These are phyloP conservation scores for Nebria ingens DNA, from an alignment of 1,140 invertebrate genomes.

Conservation along the genomic window DNA sequence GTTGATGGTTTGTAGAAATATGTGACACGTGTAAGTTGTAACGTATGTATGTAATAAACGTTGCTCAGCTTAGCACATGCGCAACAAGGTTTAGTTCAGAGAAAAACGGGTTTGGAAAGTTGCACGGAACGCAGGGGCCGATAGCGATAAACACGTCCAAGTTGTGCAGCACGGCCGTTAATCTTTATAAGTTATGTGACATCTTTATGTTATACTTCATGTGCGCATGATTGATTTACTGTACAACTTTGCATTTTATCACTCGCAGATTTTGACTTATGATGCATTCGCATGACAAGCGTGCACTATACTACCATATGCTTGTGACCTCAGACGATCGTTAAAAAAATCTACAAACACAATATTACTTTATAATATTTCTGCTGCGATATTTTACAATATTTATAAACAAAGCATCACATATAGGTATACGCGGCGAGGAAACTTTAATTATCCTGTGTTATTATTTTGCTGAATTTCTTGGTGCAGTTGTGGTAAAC, in stretches of 20 bases:
- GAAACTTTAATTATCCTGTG: no score
- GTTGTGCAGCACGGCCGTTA: slow-evolving; percentile 18
- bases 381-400: no score
- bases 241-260: slow-evolving; percentile 13
- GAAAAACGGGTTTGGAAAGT: slow-evolving; percentile 10
- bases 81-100: not conserved
- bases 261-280: slow-evolving; percentile 6
- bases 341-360: slow-evolving; percentile 1
- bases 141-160: slow-evolving; percentile 18
- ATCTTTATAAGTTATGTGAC: slow-evolving; percentile 22
- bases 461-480: no score
- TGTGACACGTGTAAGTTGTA: not conserved
- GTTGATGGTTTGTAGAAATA: no score
- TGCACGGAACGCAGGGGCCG: slow-evolving; percentile 6
- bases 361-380: no score
- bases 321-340: not conserved
- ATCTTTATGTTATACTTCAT: slow-evolving; percentile 24
- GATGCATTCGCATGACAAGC: slow-evolving; percentile 5
- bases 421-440: no score
- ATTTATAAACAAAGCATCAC: no score
- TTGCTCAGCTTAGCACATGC: no score
- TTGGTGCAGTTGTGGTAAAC: not conserved
- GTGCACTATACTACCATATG: not conserved
- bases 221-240: slow-evolving; percentile 22
- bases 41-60: not conserved